Base-by-base conservation (phyloP, 2,888 invertebrate species). In the Polyploca ridens region DNA sequence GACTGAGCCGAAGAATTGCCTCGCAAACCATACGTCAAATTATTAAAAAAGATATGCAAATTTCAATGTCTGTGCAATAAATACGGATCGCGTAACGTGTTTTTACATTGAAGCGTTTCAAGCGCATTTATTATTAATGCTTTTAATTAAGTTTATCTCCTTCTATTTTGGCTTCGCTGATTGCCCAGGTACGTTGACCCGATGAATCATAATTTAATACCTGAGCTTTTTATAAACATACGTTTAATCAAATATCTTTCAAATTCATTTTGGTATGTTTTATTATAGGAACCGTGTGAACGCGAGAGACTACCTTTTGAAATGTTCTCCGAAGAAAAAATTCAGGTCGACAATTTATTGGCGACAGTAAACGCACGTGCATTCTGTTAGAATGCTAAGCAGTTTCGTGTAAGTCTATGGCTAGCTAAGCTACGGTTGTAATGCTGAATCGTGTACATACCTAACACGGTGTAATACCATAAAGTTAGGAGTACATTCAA, bases 361-460 rank as follows among this genome's bases (percentile, higher is more conserved):
- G 88, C 87, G 87, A 87, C 87, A 84, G 82, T 84, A 82, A 75
- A 70, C 76, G 78, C 83, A 81, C 84, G 80, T 83, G 87, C 85
- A 89, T 89, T 88, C 88, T 82, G 86, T 85, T 85, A 86, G 93
- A 93, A 94, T 93, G 90, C 87, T 92, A 93, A 94, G 83, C 89
- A 91, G 93, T 86, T 90, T 91, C 90, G 84, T 82, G 87, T 83
- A 88, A 82, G 77, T 83, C 82, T 83, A 86, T 83, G 82, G 81
- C 82, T 80, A 79, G 79, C 77, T 72, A 75, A 74, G 76, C 71
- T 75, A 77, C 75, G 71, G 74, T 74, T 63, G 77, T 73, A 7
- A 54, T 19, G 69, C 68, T 66, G 65, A 83, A 73, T 78, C 16
- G 63, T 62, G 70, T 70, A 44, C 60, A 71, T 33, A 61, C 67